Evolutionary conservation across 1,140 invertebrate genomes (phyloP), one percentile per base, ranked within the genome.

Genomic region (Oryzaephilus surinamensis): DNA sequence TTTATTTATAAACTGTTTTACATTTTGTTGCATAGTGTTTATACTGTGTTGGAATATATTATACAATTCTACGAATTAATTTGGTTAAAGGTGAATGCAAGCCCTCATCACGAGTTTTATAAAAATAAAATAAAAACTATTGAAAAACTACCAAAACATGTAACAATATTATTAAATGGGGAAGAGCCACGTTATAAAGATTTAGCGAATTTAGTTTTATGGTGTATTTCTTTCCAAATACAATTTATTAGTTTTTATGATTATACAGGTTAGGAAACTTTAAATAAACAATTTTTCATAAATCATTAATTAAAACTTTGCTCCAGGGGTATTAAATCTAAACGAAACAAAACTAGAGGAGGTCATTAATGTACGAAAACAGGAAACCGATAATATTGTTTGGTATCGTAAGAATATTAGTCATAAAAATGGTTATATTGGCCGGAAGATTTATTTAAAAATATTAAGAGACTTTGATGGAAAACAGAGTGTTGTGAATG

Each of bases 211-310:
- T 51, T 83, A 27, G 66, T 80, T 30, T 61, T 72, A 12, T 83
- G 79, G 79, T 75, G 72, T 59, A 54, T 78, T 15, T 61, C 69
- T 16, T 62, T 72, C 44, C 72, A 72, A 48, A 72, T 82, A 48
- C 64, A 72, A 27, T 76, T 69, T 58, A 57, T 83, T 48, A 81
- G 73, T 53, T 78, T 83, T 52, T 76, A 80, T 57, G 78, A 81
- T 61, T 61, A 71, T 52, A 70, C 70, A 66, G 79, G 80, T 39
- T 42, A 28, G 19, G 11, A n/a, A 24, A 24, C 10, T 20, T 8
- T 4, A 24, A 6, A 24, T 24, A 4, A 6, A 10, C 11, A 11
- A 0, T 11, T 41, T 41, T 32, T 41, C 38, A 24, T 0, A 8
- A 18, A 12, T 26, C 12, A 8, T 13, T 20, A 21, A 27, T 24